These are phyloP conservation scores for Hybos culiciformis DNA, from an alignment of 2,888 invertebrate genomes.

Conservation along the genomic window DNA sequence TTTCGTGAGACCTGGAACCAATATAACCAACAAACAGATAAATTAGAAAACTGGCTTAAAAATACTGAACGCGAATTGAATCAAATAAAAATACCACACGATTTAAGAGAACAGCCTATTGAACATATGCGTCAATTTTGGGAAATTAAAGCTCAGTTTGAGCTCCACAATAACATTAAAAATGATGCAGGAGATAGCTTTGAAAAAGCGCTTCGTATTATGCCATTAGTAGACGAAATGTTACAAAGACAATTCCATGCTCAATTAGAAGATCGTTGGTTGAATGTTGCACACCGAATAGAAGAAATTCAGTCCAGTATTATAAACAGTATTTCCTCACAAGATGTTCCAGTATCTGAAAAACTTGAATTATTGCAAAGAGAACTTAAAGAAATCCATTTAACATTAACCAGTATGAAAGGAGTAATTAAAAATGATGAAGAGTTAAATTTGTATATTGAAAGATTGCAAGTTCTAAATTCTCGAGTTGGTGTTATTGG, in stretches of 20 bases:
- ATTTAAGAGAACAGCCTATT: slow-evolving; percentile 45
- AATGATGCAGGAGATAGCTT: slow-evolving; percentile 59
- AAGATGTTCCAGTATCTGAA: slow-evolving; percentile 59
- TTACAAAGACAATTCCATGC: slow-evolving; percentile 64
- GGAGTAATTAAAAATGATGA: slow-evolving; percentile 73
- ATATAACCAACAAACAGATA: slow-evolving; percentile 58
- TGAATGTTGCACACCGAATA: slow-evolving; percentile 47
- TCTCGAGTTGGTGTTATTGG: slow-evolving; percentile 63
- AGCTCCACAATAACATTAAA: slow-evolving; percentile 64
- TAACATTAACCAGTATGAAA: slow-evolving; percentile 54
- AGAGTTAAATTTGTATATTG: slow-evolving; percentile 66
- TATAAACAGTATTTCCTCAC: slow-evolving; percentile 55
- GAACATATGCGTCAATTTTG: slow-evolving; percentile 72
- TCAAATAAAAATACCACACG: slow-evolving; percentile 47
- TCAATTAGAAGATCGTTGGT: slow-evolving; percentile 66
- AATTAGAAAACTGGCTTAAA: slow-evolving; percentile 63
- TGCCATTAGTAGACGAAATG: slow-evolving; percentile 75
- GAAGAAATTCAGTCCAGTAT: slow-evolving; percentile 51
- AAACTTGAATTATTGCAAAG: slow-evolving; percentile 61
- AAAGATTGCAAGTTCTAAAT: slow-evolving; percentile 63
- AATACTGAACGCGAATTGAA: slow-evolving; percentile 57
- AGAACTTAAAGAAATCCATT: slow-evolving; percentile 59
- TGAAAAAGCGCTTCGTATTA: slow-evolving; percentile 61
- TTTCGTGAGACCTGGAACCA: slow-evolving; percentile 67
- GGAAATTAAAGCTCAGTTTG: slow-evolving; percentile 79